Evolutionary conservation across 2,113 vertebrate genomes (phyloP), one percentile per base, ranked within the genome.

Genomic region (Rhagologus leucostigma): DNA sequence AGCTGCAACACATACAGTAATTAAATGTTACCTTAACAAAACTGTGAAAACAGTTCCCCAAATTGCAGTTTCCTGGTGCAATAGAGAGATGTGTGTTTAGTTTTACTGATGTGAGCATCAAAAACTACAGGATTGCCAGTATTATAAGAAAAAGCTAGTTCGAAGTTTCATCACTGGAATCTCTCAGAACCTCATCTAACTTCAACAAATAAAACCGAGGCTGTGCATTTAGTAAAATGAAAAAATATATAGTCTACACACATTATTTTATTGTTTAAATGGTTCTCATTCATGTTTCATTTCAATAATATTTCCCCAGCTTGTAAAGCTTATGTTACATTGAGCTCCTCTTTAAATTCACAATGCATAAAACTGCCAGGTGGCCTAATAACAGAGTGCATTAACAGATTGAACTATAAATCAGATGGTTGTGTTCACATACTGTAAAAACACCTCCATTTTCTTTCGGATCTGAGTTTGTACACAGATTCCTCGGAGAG

Each of bases 401-500:
- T 98, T 98, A 98, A 98, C 98, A 98, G 98, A 98, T 98, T 98
- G 98, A 98, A 98, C 98, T 97, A 98, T 98, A 98, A 98, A 98
- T 98, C 98, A 98, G 97, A 96, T 95, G 97, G 95, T 95, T 98
- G 97, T 97, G 97, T 96, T 98, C 98, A 98, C 92, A 22, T 98
- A 98, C 97, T 98, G 97, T 98, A 98, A 98, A 98, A 98, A 98
- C 93, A 97, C 91, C 91, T 96, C 97, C 95, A 95, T 98, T 98
- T 98, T 98, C 97, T 98, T 97, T 96, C 80, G 16, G 92, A 97
- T 98, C 96, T 96, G 89, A 96, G 95, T 98, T 98, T 97, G 97
- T 97, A 97, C 84, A 96, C 91, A 97, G 97, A 97, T 96, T 97
- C 95, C 84, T 96, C 68, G 42, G 95, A 97, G 93, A 96, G 71